Percentiles rank a stretch among this genome's conserved stretches.
phyloP scores from a whole-genome alignment of 2,113 vertebrate genomes.

The Bubo blakistoni region DNA sequence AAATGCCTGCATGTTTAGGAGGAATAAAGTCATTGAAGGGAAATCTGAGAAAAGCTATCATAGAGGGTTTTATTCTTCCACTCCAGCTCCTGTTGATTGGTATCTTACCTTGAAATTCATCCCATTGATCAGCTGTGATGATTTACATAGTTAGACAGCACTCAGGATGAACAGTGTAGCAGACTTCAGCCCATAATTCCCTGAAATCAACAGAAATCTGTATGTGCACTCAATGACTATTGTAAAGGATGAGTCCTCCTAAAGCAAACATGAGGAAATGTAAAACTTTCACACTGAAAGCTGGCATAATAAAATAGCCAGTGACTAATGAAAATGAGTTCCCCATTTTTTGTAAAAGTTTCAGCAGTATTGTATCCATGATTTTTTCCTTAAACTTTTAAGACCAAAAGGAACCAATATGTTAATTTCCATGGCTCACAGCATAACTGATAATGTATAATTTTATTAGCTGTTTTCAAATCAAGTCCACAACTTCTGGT shows the following conservation, averaged over 20 bases:
- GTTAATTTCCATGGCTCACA: not conserved
- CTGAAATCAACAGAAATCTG: not conserved
- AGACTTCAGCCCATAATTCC: not conserved
- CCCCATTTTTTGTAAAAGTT: not conserved
- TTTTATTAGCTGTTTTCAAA: not conserved
- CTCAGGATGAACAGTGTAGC: not conserved
- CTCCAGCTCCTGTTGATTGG: not conserved
- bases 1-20: not conserved
- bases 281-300: not conserved
- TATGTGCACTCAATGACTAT: not conserved
- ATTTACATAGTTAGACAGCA: not conserved
- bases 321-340: not conserved
- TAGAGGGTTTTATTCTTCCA: not conserved
- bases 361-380: not conserved
- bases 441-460: not conserved
- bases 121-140: not conserved
- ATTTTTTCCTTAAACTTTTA: not conserved
- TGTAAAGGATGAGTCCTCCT: not conserved
- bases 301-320: not conserved
- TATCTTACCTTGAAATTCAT: not conserved
- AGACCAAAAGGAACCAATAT: not conserved
- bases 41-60: not conserved
- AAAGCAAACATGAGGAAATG: not conserved
- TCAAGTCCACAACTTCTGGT: not conserved
- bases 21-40: not conserved